Evolutionary conservation across 1,140 invertebrate genomes (phyloP).

Genomic region (Ceratina calcarata): DNA sequence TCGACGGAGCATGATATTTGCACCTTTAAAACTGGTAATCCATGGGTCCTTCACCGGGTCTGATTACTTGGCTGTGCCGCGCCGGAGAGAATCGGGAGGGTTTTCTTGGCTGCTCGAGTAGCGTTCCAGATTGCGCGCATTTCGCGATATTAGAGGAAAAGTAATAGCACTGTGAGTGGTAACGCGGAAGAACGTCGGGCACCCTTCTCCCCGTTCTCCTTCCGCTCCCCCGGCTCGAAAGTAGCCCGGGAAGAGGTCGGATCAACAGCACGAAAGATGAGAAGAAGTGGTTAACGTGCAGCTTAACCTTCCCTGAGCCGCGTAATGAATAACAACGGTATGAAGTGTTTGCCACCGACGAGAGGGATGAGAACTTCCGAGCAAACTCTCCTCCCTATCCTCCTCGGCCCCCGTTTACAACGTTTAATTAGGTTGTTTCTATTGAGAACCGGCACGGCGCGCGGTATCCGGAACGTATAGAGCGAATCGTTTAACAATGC

Average conservation of each 20-base stretch:
- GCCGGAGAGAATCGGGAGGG: slow-evolving; percentile 17
- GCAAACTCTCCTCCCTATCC: not conserved
- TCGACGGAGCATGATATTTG: slow-evolving; percentile 33
- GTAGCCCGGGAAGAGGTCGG: slow-evolving; percentile 22
- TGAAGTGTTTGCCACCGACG: slow-evolving; percentile 24
- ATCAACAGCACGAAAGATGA: slow-evolving; percentile 46
- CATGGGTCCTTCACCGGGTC: slow-evolving; percentile 7
- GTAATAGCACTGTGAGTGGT: slow-evolving; percentile 37
- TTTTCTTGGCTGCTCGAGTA: slow-evolving; percentile 28
- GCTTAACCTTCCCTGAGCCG: slow-evolving; percentile 24
- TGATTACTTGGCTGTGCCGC: slow-evolving; percentile 31
- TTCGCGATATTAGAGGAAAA: slow-evolving; percentile 42
- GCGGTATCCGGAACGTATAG: not conserved
- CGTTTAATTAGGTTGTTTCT: slow-evolving; percentile 31
- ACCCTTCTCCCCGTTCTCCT: not conserved
- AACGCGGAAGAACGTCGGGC: not conserved
- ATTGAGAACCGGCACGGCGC: not conserved
- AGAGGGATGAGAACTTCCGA: slow-evolving; percentile 5
- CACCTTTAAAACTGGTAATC: slow-evolving; percentile 43
- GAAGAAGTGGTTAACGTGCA: slow-evolving; percentile 47
- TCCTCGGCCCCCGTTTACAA: slow-evolving; percentile 12
- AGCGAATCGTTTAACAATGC: not conserved
- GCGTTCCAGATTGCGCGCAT: slow-evolving; percentile 40
- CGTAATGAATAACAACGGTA: slow-evolving; percentile 49
- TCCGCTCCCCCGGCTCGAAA: not conserved